Conservation (phyloP, 2,113 vertebrate species). For the Vimba vimba region DNA sequence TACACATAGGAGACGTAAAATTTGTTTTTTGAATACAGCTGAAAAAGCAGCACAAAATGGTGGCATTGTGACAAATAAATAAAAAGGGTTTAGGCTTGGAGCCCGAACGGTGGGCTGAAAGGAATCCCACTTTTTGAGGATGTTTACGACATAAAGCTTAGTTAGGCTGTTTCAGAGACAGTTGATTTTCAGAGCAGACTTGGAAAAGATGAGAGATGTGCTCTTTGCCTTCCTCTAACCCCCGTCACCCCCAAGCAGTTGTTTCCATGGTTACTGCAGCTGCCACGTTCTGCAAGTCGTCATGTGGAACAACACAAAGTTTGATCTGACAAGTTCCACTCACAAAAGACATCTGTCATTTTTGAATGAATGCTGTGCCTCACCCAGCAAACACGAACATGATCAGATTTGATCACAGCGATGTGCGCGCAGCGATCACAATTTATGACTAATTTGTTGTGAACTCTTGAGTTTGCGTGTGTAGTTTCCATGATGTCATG, state of each 20-base stretch:
- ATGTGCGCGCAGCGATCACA: not conserved
- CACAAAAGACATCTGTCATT: constrained; percentile 21
- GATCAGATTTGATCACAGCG: not conserved
- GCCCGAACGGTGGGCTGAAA: not conserved
- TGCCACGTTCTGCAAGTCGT: constrained; percentile 8
- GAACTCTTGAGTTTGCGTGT: not conserved
- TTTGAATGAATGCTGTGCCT: not conserved
- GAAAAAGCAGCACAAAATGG: not conserved
- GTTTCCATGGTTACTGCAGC: constrained; percentile 42
- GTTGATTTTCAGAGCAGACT: constrained; percentile 19
- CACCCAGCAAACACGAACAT: not conserved
- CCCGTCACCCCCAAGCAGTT: constrained; percentile 22
- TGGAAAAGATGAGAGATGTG: constrained; percentile 6
- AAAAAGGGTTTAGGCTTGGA: not conserved
- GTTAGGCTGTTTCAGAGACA: not conserved
- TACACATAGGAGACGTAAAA: no score
- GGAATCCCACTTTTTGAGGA: constrained; percentile 8
- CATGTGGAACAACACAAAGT: not conserved
- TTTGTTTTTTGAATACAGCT: no score
- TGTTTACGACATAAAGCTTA: not conserved
- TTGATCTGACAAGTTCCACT: constrained; percentile 33
- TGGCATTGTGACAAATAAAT: not conserved
- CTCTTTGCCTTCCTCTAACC: not conserved
- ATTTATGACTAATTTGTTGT: not conserved
- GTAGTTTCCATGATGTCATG: not conserved